Evolutionary conservation across 2,113 vertebrate genomes (phyloP), one percentile per base, ranked within the genome.

Genomic region (Poicephalus gulielmi): DNA sequence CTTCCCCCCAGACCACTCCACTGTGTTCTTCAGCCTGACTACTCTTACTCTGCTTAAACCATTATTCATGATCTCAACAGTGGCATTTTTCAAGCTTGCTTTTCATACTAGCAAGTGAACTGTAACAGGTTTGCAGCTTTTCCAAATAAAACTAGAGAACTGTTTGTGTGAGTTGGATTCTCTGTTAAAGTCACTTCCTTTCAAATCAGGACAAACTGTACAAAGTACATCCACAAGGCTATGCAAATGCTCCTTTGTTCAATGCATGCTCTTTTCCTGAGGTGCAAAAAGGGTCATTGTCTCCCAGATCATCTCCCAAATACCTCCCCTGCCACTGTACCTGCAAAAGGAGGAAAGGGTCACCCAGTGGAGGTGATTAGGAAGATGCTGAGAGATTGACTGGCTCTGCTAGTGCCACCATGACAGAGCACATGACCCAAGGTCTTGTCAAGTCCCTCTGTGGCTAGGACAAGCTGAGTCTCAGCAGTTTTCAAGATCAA

Each of bases 131-230:
- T 95, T 79, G 83, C 74, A 85, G 91, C 79, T 94, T 87, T 89
- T 89, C 77, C 83, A 91, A 92, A 90, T 91, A 85, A 89, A 95
- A 86, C 52, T 31, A 41, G 69, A 79, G 62, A 82, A 59, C 57
- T 94, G 49, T 93, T 93, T 86, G 73, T 86, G 80, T 88, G 88
- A 84, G 62, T 75, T 71, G 73, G 69, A 84, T 87, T 82, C 94
- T 92, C 83, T 82, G 69, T 91, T 92, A 76, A 84, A 64, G 44
- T 95, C 88, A 46, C 95, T 92, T 96, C 83, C 73, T 95, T 96
- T 96, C 80, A 91, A 67, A 91, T 79, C 66, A 25, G 95, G 66
- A 94, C 94, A 92, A 73, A 84, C 74, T 82, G 90, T 95, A 71
- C 90, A 43, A 86, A 85, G 63, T 83, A 80, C 86, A 87, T 76